These are phyloP conservation scores for Drosophila nebulosa DNA, from an alignment of 1,140 invertebrate genomes.

Conservation along the genomic window DNA sequence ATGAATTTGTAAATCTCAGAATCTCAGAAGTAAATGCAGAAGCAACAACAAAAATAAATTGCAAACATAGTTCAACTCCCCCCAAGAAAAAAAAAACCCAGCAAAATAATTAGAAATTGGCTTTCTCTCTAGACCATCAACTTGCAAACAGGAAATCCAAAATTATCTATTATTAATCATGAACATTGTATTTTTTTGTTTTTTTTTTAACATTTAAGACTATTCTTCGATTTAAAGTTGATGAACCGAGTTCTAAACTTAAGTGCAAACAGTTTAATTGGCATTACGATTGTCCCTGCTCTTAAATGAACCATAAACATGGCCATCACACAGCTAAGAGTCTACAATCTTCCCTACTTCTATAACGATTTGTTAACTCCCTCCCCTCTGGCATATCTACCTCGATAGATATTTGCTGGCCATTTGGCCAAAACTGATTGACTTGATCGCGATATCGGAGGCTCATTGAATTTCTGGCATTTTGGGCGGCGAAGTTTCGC, in stretches of 20 bases:
- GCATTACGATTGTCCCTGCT: not conserved
- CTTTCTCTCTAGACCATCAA: too few relatives aligned
- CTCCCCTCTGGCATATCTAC: constrained; percentile 15
- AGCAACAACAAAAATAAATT: not conserved
- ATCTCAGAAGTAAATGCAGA: not conserved
- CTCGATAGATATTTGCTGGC: constrained; percentile 32
- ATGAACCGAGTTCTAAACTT: too few relatives aligned
- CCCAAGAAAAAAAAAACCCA: too few relatives aligned
- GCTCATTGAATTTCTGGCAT: constrained; percentile 76
- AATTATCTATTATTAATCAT: too few relatives aligned
- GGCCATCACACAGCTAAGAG: not conserved
- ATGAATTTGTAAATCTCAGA: not conserved
- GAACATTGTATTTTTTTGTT: too few relatives aligned
- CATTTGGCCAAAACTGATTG: constrained; percentile 40
- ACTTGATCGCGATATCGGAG: constrained; percentile 51
- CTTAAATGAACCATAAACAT: not conserved
- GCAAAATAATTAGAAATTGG: too few relatives aligned
- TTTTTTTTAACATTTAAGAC: too few relatives aligned
- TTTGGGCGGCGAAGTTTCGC: constrained; percentile 65
- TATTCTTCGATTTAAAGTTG: too few relatives aligned
- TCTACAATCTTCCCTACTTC: not conserved
- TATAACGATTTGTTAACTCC: constrained; percentile 15
- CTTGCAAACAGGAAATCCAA: too few relatives aligned
- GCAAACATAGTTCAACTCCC: too few relatives aligned
- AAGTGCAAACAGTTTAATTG: too few relatives aligned